Base-by-base conservation (phyloP, 2,797 vertebrate genomes). In the Leucoraja ocellata region DNA sequence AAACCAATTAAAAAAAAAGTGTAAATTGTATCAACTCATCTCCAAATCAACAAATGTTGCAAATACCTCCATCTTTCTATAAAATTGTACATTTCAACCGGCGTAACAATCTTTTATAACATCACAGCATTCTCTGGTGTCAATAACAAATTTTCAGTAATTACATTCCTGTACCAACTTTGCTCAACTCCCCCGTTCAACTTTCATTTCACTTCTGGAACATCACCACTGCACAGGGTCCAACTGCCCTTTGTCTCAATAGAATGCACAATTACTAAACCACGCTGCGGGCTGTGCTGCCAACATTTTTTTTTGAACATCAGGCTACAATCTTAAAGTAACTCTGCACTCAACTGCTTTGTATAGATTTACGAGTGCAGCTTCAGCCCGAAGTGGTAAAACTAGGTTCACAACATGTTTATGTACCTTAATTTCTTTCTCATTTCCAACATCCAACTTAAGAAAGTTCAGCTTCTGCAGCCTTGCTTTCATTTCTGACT, bases 391-490 rank as follows among this genome's bases (percentile, higher is more conserved):
- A 5, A 71, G 16, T 14, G 21, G 5, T 73, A 25, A 91, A 23
- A 23, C 32, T 13, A 46, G 2, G 36, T 39, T 61, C n/a, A 86
- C n/a, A 92, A 25, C 16, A 7, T 71, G 77, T 25, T 74, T 0
- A 77, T 93, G 90, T 94, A 95, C 94, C 94, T 32, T 93, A 25
- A 84, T 94, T 94, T 96, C 96, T 93, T 96, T 94, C 18, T 97
- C 96, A 93, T 95, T 96, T 94, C 96, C 96, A 91, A 74, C 93
- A 95, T 96, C 96, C 83, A 96, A 94, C 78, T 96, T 95, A 94
- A 98, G 96, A 94, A 97, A 95, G 95, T 96, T 97, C 92, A 97
- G 94, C 80, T 96, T 96, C 94, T 97, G 96, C 79, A 97, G 95
- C 2, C 96, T 94, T 93, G 97, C 96, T 96, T 95, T 98, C 97